Base-by-base conservation (phyloP, 2,888 invertebrate genomes). In the Drosophila histrio region DNA sequence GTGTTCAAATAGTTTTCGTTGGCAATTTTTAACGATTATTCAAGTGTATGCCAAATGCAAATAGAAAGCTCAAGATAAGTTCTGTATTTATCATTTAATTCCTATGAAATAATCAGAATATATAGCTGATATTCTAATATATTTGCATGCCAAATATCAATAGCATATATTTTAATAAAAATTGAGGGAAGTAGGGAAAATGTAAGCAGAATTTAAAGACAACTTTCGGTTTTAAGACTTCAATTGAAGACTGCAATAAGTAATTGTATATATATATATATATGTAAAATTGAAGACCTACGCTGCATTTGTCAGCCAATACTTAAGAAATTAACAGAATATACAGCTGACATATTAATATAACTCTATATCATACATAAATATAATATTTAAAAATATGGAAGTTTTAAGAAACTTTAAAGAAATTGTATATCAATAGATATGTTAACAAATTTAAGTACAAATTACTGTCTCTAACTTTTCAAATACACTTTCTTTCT, bases 21-120 rank as follows among this genome's bases (percentile, higher is more conserved):
- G 63, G 32, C 76, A 59, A 76, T 75, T 70, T 44, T 50, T 63
- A 56, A 46, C 28, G 54, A 38, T 19, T 39, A 38, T 52, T 38
- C 24, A 58, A 43, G 22, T 21, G 17, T 26, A 30, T 8, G n/a
- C 21, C 41, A 30, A 17, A 1, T 7, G 22, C 22, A n/a, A 39
- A n/a, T 24, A 6, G 13, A 36, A 30, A 24, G 26, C 30, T 19
- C 8, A 1, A 15, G 2, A 30, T 22, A 19, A 3, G 2, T 9
- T 1, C 36, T 17, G 1, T 36, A 17, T 32, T 13, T 13, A 36
- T 9, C 4, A 8, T 26, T 1, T 13, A 15, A 24, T 15, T 15
- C 15, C 0, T 15, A 15, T 11, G 9, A 43, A 26, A 17, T 26
- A 26, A 26, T 43, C 8, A 6, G 24, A 26, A 43, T 26, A 9